A percentile compares a stretch with the other conserved stretches of the same genome.
phyloP scores from a whole-genome alignment of 2,113 vertebrate genomes.

The Uria lomvia region DNA sequence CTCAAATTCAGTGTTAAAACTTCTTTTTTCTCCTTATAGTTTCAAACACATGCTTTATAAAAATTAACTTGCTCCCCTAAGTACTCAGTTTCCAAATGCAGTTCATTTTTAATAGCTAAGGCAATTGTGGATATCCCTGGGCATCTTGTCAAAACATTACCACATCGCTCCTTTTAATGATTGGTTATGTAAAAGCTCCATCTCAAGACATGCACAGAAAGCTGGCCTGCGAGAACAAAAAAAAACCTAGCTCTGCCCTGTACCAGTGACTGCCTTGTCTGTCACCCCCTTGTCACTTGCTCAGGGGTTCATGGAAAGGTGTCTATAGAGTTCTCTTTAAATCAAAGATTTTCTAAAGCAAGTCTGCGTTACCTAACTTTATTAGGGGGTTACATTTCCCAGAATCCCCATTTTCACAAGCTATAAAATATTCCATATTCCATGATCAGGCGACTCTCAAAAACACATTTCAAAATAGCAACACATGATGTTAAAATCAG shows the following conservation, averaged over 20 bases:
- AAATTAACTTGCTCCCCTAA: background rate
- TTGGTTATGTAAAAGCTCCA: background rate
- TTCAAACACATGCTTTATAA: background rate
- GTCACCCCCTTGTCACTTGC: background rate
- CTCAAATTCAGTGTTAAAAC: background rate
- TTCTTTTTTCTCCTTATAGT: background rate
- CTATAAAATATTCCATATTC: background rate
- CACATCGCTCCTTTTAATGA: background rate
- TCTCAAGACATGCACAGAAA: constrained; percentile 16
- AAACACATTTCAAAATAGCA: background rate
- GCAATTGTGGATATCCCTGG: background rate
- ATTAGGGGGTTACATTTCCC: background rate
- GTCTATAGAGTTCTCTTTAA: background rate
- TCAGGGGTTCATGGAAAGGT: background rate
- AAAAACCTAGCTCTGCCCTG: background rate
- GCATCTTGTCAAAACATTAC: constrained; percentile 40
- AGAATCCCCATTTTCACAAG: background rate
- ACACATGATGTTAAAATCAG: background rate
- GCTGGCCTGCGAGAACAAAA: background rate
- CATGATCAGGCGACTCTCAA: background rate
- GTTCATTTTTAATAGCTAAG: constrained; percentile 13
- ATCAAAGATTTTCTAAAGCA: background rate
- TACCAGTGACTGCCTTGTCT: background rate
- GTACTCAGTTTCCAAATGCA: constrained; percentile 31
- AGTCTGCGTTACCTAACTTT: background rate